Evolutionary conservation across 1,140 invertebrate species (phyloP), one percentile per base, ranked within the genome.

Genomic region (Aphelenchoides avenae): DNA sequence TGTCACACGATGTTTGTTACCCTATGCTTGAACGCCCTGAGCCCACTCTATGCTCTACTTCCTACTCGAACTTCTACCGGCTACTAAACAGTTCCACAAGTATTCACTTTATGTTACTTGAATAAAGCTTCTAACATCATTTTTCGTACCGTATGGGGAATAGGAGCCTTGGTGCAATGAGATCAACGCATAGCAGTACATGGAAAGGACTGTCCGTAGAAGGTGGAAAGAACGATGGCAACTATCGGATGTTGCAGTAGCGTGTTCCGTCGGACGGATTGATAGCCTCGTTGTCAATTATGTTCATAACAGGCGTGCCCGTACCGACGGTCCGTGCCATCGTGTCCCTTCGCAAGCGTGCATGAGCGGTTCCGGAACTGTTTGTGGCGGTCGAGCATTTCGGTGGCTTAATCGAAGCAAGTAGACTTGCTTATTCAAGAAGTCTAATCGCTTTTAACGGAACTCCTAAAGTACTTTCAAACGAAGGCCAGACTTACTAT

Each of bases 241-340:
- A 66, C 42, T 60, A 44, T 11, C 67, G 44, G 11, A 73, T 52
- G 47, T 73, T 73, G 49, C 71, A 73, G 43, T 73, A 73, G 31
- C 66, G 61, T 27, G 76, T 52, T 22, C 71, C 54, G 15, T 48
- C 43, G 34, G 52, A 57, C 3, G 72, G 72, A 39, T 70, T 52
- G 47, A 73, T 75, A 15, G 65, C 50, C 34, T 73, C 71, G 46
- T 58, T 75, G 18, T 76, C 66, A 7, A 73, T 68, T 3, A 73
- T 73, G 42, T 73, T 73, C 30, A 73, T 37, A 15, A 63, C 76
- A 46, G 70, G 33, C 20, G 64, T 67, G 33, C 70, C 64, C 22
- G 66, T 57, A 29, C 34, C 29, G 30, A 67, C 15, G 27, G 64
- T 67, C 24, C 34, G 18, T 11, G 67, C 52, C 26, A 52, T 61